Evolutionary conservation across 2,888 invertebrate species (phyloP).

Genomic region (Troides aeacus): DNA sequence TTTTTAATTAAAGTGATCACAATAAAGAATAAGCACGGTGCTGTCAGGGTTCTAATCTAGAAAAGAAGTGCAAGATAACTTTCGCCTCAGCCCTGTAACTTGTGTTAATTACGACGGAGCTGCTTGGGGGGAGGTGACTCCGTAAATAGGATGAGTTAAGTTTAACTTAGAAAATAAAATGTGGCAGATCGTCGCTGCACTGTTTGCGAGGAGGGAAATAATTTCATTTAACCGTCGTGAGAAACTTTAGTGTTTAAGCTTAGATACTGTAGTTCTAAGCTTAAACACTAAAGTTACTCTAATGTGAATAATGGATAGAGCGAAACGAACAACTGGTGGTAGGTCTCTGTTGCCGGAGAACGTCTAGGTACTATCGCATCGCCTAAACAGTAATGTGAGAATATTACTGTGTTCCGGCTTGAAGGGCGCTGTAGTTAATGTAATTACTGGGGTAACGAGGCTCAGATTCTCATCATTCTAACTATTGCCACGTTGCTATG

Average conservation of each 20-base stretch:
- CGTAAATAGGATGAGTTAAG: constrained; percentile 30
- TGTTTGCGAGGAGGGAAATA: constrained; percentile 25
- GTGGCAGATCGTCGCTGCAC: constrained; percentile 19
- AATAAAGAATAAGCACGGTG: neutral
- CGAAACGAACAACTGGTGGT: too few relatives aligned
- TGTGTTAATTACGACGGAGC: constrained; percentile 30
- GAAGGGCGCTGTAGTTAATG: too few relatives aligned
- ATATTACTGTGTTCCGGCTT: too few relatives aligned
- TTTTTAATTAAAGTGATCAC: neutral
- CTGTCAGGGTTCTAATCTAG: constrained; percentile 4
- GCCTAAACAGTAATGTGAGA: too few relatives aligned
- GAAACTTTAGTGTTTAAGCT: neutral
- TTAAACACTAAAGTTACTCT: too few relatives aligned
- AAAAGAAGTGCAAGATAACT: constrained; percentile 12
- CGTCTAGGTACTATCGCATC: too few relatives aligned
- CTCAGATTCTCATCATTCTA: too few relatives aligned
- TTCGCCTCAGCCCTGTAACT: constrained; percentile 28
- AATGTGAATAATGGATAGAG: too few relatives aligned
- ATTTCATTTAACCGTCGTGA: constrained; percentile 13
- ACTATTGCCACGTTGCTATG: too few relatives aligned
- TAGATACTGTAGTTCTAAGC: too few relatives aligned
- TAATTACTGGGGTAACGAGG: too few relatives aligned
- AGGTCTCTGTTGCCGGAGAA: too few relatives aligned
- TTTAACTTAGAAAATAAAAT: constrained; percentile 25
- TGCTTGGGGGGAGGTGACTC: constrained; percentile 24